Evolutionary conservation across 2,797 vertebrate species (phyloP).

Genomic region (Neostethus bicornis): DNA sequence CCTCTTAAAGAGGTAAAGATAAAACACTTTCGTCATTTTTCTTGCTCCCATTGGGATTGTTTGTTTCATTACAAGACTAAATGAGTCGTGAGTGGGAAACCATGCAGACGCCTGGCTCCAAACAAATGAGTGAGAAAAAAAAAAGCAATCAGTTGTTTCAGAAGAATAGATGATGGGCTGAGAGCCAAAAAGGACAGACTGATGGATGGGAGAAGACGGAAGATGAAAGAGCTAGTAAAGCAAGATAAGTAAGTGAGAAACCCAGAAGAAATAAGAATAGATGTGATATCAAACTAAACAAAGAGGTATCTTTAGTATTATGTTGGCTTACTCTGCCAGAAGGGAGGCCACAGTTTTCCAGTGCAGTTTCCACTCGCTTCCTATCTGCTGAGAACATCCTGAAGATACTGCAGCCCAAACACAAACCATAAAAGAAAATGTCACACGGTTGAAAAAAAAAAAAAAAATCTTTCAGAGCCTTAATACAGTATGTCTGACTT

Average conservation of each 20-base stretch:
- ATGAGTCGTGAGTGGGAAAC: constrained; percentile 41
- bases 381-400: constrained; percentile 94
- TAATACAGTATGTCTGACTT: no score
- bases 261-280: constrained; percentile 17
- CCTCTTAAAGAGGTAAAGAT: constrained; percentile 38
- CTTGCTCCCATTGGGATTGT: constrained; percentile 43
- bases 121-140: constrained; percentile 39
- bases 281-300: constrained; percentile 19
- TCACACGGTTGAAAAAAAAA: constrained; percentile 18
- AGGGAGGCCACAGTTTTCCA: constrained; percentile 94
- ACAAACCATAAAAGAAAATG: constrained; percentile 27
- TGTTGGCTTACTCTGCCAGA: constrained; percentile 89
- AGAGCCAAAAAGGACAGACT: constrained; percentile 12
- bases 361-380: constrained; percentile 92
- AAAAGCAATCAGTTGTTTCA: constrained; percentile 39
- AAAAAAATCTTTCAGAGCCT: no score
- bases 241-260: constrained; percentile 18
- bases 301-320: constrained; percentile 22
- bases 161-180: constrained; percentile 25
- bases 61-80: constrained; percentile 50
- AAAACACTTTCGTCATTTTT: constrained; percentile 53
- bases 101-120: constrained; percentile 40
- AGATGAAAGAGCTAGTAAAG: constrained; percentile 30
- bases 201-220: constrained; percentile 33
- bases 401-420: constrained; percentile 85